phyloP scores from a whole-genome alignment of 2,888 invertebrate species.

The Cyclophora albipunctata region DNA sequence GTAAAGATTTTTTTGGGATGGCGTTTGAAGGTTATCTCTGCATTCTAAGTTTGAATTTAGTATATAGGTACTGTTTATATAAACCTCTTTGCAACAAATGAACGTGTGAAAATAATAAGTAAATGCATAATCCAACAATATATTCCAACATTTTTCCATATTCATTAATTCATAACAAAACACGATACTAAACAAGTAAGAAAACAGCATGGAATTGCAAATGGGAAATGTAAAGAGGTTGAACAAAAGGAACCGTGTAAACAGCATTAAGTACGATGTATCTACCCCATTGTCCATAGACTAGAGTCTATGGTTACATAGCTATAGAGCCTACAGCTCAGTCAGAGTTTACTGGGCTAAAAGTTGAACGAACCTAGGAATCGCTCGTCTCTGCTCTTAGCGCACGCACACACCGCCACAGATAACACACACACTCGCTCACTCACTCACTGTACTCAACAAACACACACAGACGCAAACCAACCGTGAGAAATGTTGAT shows the following conservation, averaged over 20 bases:
- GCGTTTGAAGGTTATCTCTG: no score
- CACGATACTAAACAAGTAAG: constrained; percentile 5
- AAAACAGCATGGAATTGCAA: constrained; percentile 26
- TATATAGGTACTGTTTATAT: no score
- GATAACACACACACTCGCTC: constrained; percentile 34
- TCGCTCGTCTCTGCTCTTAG: constrained; percentile 62
- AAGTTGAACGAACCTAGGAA: constrained; percentile 73
- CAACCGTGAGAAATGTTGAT: constrained; percentile 73
- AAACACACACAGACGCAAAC: constrained; percentile 52
- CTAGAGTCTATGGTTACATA: neutral
- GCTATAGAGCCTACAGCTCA: constrained; percentile 36
- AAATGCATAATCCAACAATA: neutral
- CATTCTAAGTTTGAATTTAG: no score
- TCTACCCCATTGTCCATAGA: constrained; percentile 28
- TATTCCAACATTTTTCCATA: constrained; percentile 3
- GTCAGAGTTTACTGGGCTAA: constrained; percentile 74
- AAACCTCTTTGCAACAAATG: no score
- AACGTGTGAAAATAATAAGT: no score
- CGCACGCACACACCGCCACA: constrained; percentile 47
- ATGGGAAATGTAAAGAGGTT: constrained; percentile 18
- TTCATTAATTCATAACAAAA: neutral
- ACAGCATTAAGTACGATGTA: constrained; percentile 28
- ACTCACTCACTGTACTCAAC: constrained; percentile 26
- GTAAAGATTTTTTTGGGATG: no score
- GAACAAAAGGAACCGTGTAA: constrained; percentile 44